Base-by-base conservation (phyloP, 2,113 vertebrate genomes). In the Puntigrus tetrazona region DNA sequence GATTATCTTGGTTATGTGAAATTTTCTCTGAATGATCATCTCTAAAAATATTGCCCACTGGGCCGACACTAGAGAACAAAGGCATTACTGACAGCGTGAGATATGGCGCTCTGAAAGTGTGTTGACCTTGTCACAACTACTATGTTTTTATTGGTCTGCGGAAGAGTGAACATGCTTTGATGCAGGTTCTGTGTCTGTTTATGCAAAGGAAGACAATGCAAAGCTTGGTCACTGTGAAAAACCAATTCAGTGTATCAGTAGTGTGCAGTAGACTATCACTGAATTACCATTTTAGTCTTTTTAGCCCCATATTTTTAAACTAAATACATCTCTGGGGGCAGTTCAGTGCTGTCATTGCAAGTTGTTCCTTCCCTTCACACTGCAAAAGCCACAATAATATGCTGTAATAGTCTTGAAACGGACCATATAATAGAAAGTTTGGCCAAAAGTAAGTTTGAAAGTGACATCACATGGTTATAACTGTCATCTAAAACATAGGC, bases 381-480 rank as follows among this genome's bases (percentile, higher is more conserved):
- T 80, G 41, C 1, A n/a, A 14, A 47, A 8, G n/a, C 14, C 16
- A 22, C 9, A 55, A 55, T 52, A 77, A n/a, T 36, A 16, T 3
- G 7, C 5, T 18, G 29, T 31, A 47, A 80, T 22, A 14, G 18
- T 14, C 61, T 65, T 67, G 41, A 59, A 67, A 34, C 5, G 3
- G 14, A 47, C 27, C 38, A 67, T n/a, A 67, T 67, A 78, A 41
- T 38, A 61, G 2, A 67, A 67, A 47, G 16, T 47, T 67, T 67
- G 78, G 9, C 38, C 77, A n/a, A n/a, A 80, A 75, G 59, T 67
- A 9, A 47, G 5, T 80, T 65, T 80, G 9, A 80, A 31, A 31
- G 41, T 65, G 38, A 80, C 78, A 31, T 45, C 78, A 67, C 57
- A 59, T 38, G 57, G 25, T 63, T 59, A 27, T 79, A 79, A 45